Evolutionary conservation across 2,797 vertebrate species (phyloP).

Genomic region (Smutsia gigantea): DNA sequence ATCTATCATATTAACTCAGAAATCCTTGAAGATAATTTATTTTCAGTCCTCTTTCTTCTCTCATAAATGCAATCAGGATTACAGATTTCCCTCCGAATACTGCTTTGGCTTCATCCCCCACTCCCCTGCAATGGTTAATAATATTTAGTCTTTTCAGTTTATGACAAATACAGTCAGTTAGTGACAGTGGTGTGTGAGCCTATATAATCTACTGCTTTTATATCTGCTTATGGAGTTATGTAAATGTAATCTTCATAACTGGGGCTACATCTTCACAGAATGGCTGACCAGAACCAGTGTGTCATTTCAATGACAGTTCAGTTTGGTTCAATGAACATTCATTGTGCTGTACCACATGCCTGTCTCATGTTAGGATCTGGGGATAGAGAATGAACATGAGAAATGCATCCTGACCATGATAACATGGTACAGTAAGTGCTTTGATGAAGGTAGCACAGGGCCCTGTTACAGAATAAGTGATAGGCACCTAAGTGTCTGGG

Average conservation of each 20-base stretch:
- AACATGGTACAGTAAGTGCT: background rate
- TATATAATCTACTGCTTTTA: background rate
- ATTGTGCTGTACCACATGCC: background rate
- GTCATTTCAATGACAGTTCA: background rate
- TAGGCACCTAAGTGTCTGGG: background rate
- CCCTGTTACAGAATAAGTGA: background rate
- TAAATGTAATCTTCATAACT: background rate
- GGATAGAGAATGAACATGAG: background rate
- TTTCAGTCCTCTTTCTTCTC: background rate
- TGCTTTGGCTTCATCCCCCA: background rate
- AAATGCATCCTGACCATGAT: background rate
- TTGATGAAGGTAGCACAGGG: background rate
- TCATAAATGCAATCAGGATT: background rate
- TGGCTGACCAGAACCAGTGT: background rate
- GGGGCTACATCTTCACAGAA: background rate
- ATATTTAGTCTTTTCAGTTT: background rate
- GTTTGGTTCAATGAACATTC: background rate
- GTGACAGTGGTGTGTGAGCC: background rate
- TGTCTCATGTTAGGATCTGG: background rate
- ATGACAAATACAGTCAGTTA: background rate
- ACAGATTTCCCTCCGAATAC: background rate
- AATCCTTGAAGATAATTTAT: background rate
- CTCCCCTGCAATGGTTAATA: background rate
- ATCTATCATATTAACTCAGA: background rate
- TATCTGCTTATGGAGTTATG: background rate